Percentiles rank a stretch among this genome's conserved stretches.
Conservation (phyloP, 2,797 vertebrate genomes). For the Chloroceryle amazona region DNA sequence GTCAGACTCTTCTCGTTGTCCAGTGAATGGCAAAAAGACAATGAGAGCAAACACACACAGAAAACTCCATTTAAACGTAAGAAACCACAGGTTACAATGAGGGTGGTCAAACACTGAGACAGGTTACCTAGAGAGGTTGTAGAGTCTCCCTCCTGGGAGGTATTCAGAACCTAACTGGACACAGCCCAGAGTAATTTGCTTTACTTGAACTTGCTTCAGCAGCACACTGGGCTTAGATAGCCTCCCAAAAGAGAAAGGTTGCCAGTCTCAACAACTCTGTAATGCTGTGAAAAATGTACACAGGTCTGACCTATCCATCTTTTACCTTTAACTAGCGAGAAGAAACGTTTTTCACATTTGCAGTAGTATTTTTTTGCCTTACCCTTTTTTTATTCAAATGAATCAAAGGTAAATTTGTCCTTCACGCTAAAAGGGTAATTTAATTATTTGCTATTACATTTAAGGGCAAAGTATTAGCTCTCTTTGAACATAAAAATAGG, state of each 20-base stretch:
- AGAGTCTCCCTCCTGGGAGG: neutral
- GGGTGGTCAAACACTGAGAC: neutral
- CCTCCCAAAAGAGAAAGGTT: neutral
- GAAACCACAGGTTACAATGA: neutral
- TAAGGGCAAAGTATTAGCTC: neutral
- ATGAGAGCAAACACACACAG: neutral
- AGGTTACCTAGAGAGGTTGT: neutral
- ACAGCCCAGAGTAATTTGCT: neutral
- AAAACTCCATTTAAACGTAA: neutral
- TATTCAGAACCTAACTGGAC: neutral
- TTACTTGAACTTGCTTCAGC: fast-evolving
- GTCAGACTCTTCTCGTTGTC: too few species aligned
- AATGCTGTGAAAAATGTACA: neutral
- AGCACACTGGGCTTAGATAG: neutral
- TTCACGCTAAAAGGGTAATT: neutral
- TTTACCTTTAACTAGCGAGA: neutral
- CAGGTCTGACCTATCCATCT: neutral
- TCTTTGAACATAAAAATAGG: neutral
- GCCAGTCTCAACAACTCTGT: neutral
- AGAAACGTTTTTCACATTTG: neutral
- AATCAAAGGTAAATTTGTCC: neutral
- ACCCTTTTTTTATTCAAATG: neutral
- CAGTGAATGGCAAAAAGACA: neutral
- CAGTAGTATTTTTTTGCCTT: neutral
- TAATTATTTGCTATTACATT: neutral